Conservation (phyloP, 37 sponge, comb jelly and placozoan genomes). For the Ephydatia muelleri region DNA sequence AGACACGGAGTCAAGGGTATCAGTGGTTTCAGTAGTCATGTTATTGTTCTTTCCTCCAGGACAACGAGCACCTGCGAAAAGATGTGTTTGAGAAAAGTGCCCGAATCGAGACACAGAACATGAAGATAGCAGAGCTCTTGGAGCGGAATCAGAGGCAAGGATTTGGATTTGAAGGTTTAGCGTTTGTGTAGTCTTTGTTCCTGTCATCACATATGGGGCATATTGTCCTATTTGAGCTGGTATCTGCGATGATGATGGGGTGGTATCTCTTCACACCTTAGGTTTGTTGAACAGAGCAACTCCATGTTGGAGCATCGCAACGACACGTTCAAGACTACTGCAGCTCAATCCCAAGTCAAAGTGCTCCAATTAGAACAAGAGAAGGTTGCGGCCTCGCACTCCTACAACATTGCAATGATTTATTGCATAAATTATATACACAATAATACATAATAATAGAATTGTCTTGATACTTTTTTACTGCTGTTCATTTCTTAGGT, state of each 20-base stretch:
- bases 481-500: conserved; percentile 20
- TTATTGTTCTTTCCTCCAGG: conserved; percentile 17
- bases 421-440: background rate
- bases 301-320: conserved; percentile 88
- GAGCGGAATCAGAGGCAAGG: conserved; percentile 88
- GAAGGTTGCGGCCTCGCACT: conserved; percentile 45
- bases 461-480: too few species aligned
- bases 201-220: background rate
- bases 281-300: conserved; percentile 96
- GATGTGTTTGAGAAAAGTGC: conserved; percentile 94
- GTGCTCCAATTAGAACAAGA: conserved; percentile 88
- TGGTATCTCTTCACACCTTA: background rate
- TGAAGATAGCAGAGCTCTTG: conserved; percentile 89
- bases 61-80: conserved; percentile 86
- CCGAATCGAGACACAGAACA: conserved; percentile 89
- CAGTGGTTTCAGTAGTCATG: background rate
- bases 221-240: background rate
- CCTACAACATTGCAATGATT: too few species aligned
- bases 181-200: background rate
- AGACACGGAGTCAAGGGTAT: too few species aligned
- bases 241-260: background rate
- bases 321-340: conserved; percentile 91
- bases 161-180: background rate
- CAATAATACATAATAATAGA: too few species aligned
- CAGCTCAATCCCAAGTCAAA: conserved; percentile 81